Conservation (phyloP, 2,113 vertebrate species). For the Callospermophilus lateralis region DNA sequence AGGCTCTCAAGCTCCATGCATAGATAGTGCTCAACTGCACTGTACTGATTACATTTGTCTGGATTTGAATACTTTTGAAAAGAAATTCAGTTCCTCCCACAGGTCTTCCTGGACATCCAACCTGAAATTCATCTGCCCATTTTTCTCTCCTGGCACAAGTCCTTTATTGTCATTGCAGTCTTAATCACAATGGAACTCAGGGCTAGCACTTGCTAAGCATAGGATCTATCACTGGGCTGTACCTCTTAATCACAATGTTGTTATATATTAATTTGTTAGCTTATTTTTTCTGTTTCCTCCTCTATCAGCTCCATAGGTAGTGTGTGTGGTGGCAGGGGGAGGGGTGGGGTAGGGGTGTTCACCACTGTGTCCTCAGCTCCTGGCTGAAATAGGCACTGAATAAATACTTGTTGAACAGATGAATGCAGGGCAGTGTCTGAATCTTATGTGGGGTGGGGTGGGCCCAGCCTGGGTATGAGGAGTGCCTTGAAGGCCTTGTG, state of each 20-base stretch:
- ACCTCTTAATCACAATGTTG: not conserved
- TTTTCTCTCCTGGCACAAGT: not conserved
- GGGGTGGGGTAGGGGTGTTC: no score
- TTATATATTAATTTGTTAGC: not conserved
- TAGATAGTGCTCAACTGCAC: no score
- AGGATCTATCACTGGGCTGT: no score
- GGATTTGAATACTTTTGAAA: not conserved
- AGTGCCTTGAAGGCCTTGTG: not conserved
- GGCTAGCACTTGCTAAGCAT: not conserved
- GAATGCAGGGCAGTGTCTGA: not conserved
- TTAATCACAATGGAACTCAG: not conserved
- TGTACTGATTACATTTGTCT: not conserved
- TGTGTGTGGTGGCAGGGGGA: no score
- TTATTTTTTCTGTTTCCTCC: not conserved
- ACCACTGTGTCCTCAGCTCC: not conserved
- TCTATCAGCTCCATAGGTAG: not conserved
- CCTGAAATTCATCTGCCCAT: not conserved
- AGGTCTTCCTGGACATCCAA: not conserved
- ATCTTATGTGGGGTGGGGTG: not conserved
- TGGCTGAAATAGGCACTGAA: not conserved
- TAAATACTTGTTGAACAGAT: not conserved
- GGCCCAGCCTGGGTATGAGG: not conserved
- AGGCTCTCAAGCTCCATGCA: no score
- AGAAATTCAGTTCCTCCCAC: not conserved
- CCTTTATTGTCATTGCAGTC: not conserved